These are phyloP conservation scores for Knipowitschia caucasica DNA, from an alignment of 2,797 vertebrate genomes.

Conservation along the genomic window DNA sequence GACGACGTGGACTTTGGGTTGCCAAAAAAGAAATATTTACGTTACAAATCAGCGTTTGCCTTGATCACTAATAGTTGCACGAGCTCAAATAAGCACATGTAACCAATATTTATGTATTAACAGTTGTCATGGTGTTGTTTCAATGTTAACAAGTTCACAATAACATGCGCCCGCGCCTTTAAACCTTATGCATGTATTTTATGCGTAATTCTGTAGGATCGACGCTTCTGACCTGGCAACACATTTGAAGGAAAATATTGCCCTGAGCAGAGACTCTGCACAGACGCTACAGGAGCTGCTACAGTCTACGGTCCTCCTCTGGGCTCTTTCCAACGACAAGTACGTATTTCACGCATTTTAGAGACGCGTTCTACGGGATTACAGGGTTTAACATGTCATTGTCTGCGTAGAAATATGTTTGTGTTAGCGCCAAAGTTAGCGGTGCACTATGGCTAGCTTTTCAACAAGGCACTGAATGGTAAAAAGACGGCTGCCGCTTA, in stretches of 20 bases:
- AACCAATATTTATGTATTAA: background rate
- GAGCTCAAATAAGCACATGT: background rate
- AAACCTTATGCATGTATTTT: background rate
- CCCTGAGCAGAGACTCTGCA: slow-evolving; percentile 51
- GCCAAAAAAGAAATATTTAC: slow-evolving; percentile 43
- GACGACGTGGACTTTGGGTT: slow-evolving; percentile 61
- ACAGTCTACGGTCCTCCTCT: slow-evolving; percentile 37
- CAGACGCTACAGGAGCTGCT: slow-evolving; percentile 41
- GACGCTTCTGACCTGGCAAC: slow-evolving; percentile 56
- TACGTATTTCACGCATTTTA: slow-evolving; percentile 36
- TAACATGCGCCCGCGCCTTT: no score
- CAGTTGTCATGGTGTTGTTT: no score
- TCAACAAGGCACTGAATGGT: slow-evolving; percentile 24
- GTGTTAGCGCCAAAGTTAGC: slow-evolving; percentile 14
- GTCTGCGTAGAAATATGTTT: background rate
- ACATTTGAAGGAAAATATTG: slow-evolving; percentile 40
- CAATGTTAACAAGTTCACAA: no score
- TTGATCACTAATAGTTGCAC: background rate
- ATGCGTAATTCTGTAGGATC: slow-evolving; percentile 13
- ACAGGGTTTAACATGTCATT: accelerated
- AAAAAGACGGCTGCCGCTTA: slow-evolving; percentile 35
- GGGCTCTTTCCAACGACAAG: slow-evolving; percentile 33
- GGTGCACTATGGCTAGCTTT: slow-evolving; percentile 28
- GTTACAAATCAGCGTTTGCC: background rate
- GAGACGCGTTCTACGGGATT: background rate